phyloP scores from a whole-genome alignment of 2,113 vertebrate species.

The Daubentonia madagascariensis region DNA sequence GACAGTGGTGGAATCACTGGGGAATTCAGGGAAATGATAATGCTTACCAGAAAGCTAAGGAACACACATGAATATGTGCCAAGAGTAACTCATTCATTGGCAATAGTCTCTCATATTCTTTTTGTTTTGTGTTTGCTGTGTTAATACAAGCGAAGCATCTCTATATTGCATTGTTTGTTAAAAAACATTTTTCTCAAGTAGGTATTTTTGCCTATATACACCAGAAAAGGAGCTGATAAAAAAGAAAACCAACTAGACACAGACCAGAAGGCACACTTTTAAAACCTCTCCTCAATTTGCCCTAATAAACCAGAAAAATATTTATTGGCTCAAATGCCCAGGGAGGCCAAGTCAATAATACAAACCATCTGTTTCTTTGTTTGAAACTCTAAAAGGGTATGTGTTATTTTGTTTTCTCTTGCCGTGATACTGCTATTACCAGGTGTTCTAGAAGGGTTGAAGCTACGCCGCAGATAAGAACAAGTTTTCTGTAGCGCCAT shows the following conservation, averaged over 20 bases:
- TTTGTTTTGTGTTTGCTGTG: conserved; percentile 13
- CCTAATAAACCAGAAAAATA: background rate
- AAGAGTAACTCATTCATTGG: background rate
- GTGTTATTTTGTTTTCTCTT: background rate
- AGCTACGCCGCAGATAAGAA: background rate
- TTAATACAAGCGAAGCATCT: background rate
- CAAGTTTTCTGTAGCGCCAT: background rate
- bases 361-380: background rate
- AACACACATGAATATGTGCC: background rate
- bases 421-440: background rate
- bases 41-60: conserved; percentile 30
- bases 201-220: background rate
- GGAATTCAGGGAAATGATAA: conserved; percentile 4
- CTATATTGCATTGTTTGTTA: background rate
- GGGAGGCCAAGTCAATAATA: background rate
- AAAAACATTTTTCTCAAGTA: background rate
- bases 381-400: background rate
- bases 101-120: background rate
- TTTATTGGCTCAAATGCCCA: background rate
- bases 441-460: background rate
- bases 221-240: background rate
- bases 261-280: background rate
- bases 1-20: background rate
- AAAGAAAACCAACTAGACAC: background rate
- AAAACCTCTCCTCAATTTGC: background rate